Percentiles rank a stretch among this genome's conserved stretches.
These are phyloP conservation scores for Telmatochromis sp. DNA, from an alignment of 2,113 vertebrate species.

Conservation along the genomic window DNA sequence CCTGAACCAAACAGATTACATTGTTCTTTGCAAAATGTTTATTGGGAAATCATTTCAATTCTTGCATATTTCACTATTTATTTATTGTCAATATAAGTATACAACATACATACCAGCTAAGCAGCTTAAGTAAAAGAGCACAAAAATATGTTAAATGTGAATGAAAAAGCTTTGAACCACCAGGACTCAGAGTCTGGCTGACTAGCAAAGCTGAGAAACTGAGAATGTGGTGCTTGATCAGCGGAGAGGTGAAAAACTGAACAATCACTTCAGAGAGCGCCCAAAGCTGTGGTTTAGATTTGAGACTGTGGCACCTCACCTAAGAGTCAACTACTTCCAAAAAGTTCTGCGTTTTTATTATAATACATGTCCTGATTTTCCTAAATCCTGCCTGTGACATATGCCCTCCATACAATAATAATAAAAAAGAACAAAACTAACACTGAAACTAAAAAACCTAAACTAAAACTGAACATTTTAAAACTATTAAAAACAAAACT, in stretches of 20 bases:
- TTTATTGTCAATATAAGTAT: background rate
- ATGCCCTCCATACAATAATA: background rate
- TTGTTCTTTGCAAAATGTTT: background rate
- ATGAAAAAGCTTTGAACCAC: background rate
- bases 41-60: background rate
- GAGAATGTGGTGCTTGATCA: background rate
- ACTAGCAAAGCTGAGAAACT: background rate
- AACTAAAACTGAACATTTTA: background rate
- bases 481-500: fast-evolving
- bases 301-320: background rate
- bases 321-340: background rate
- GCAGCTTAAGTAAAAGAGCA: background rate
- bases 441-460: background rate
- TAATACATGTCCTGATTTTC: background rate
- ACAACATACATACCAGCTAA: background rate
- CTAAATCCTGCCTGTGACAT: background rate
- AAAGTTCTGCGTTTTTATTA: background rate
- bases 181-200: background rate
- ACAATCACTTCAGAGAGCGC: background rate
- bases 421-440: background rate
- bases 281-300: background rate
- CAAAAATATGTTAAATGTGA: background rate
- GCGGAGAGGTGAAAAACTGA: background rate
- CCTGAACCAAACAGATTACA: background rate
- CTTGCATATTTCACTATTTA: background rate